Conservation (phyloP, 2,888 invertebrate species). For the Philhelius pedissequus region DNA sequence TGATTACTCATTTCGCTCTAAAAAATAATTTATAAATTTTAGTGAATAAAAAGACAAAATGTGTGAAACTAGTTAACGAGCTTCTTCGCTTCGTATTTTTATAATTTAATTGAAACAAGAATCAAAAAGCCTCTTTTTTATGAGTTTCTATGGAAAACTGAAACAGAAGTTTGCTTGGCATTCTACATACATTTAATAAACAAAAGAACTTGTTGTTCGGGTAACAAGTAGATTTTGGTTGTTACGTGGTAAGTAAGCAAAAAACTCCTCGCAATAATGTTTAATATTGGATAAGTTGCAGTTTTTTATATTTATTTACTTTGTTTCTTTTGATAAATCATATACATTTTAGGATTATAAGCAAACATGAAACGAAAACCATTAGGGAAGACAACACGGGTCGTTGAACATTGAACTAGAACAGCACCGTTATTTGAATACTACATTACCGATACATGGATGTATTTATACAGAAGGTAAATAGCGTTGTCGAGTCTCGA, state of each 20-base stretch:
- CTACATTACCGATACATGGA: neutral
- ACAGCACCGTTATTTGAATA: neutral
- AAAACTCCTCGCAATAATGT: too few relatives aligned
- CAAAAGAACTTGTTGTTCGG: neutral
- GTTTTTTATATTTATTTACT: neutral
- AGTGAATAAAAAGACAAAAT: neutral
- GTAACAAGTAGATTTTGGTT: neutral
- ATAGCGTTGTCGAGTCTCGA: too few relatives aligned
- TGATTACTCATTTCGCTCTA: slow-evolving; percentile 26
- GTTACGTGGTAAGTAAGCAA: neutral
- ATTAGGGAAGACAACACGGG: neutral
- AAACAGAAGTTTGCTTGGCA: neutral
- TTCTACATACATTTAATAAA: neutral
- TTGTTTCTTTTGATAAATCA: neutral
- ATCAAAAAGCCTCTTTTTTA: neutral
- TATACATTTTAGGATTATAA: neutral
- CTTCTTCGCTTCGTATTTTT: neutral
- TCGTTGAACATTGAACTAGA: neutral
- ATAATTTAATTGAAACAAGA: neutral
- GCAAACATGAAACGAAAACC: neutral
- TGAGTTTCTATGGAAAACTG: slow-evolving; percentile 12
- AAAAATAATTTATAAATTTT: slow-evolving; percentile 13
- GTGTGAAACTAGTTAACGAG: neutral
- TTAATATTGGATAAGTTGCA: too few relatives aligned
- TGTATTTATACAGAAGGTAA: too few relatives aligned